phyloP scores from a whole-genome alignment of 2,888 invertebrate genomes.

The Melinaea menophilus region DNA sequence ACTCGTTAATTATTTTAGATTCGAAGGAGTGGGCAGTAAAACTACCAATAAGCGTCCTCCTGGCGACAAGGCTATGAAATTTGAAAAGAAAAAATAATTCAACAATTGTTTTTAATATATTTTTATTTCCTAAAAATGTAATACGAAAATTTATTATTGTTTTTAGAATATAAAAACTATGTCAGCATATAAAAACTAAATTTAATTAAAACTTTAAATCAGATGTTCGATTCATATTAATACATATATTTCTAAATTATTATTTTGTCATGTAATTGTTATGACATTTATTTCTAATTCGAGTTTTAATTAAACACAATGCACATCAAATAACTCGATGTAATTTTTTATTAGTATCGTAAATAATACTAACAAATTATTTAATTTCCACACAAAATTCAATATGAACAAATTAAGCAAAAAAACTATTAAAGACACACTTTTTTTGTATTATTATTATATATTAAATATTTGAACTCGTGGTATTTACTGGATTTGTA shows the following conservation, averaged over 20 bases:
- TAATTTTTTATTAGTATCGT: background rate
- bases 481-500: background rate
- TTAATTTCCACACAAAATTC: background rate
- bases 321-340: constrained; percentile 62
- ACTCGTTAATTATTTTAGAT: constrained; percentile 44
- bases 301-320: constrained; percentile 32
- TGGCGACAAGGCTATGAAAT: constrained; percentile 57
- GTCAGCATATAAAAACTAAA: too few relatives aligned
- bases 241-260: too few relatives aligned
- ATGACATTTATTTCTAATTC: background rate
- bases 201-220: too few relatives aligned
- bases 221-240: too few relatives aligned
- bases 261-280: background rate
- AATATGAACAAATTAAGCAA: background rate
- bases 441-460: background rate
- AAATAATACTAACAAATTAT: background rate
- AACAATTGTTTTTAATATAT: constrained; percentile 58
- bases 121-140: constrained; percentile 49
- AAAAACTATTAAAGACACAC: background rate
- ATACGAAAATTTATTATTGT: background rate
- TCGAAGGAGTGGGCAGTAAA: constrained; percentile 54
- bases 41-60: constrained; percentile 48
- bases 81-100: constrained; percentile 37
- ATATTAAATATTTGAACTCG: background rate
- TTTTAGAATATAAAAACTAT: background rate